Percentiles rank a stretch among this genome's conserved stretches.
phyloP scores from a whole-genome alignment of 2,888 invertebrate genomes.

The Aricia artaxerxes region DNA sequence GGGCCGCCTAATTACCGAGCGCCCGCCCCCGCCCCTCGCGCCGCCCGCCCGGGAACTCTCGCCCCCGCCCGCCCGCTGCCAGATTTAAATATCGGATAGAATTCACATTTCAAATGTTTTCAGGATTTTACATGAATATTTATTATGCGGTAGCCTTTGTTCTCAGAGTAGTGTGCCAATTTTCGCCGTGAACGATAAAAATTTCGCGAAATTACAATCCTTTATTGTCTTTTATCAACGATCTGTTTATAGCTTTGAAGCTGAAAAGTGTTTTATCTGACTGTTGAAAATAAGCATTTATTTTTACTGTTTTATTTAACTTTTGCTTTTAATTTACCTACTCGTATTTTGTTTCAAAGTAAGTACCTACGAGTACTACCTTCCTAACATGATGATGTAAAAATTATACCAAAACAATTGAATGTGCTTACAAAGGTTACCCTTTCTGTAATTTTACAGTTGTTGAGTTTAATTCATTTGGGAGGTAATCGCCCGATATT shows the following conservation, averaged over 20 bases:
- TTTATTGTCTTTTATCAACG: conserved; percentile 27
- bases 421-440: neutral
- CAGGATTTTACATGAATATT: conserved; percentile 67
- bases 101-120: conserved; percentile 73
- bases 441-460: conserved; percentile 16
- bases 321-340: neutral
- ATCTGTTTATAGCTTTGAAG: conserved; percentile 15
- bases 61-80: conserved; percentile 63
- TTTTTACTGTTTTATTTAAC: neutral
- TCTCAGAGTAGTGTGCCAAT: conserved; percentile 44
- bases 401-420: neutral
- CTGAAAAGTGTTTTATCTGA: neutral
- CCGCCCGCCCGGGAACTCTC: conserved; percentile 57
- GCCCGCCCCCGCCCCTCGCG: conserved; percentile 45
- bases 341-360: neutral
- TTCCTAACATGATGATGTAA: neutral
- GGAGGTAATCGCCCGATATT: conserved; percentile 21
- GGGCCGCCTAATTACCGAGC: conserved; percentile 77
- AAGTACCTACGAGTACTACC: neutral
- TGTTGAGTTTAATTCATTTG: conserved; percentile 13
- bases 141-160: conserved; percentile 59
- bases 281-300: neutral
- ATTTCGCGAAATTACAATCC: conserved; percentile 25
- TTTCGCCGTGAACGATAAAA: conserved; percentile 36
- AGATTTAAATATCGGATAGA: conserved; percentile 79